Percentiles rank a stretch among this genome's conserved stretches.
phyloP scores from a whole-genome alignment of 2,113 vertebrate genomes.

The Thunnus thynnus region DNA sequence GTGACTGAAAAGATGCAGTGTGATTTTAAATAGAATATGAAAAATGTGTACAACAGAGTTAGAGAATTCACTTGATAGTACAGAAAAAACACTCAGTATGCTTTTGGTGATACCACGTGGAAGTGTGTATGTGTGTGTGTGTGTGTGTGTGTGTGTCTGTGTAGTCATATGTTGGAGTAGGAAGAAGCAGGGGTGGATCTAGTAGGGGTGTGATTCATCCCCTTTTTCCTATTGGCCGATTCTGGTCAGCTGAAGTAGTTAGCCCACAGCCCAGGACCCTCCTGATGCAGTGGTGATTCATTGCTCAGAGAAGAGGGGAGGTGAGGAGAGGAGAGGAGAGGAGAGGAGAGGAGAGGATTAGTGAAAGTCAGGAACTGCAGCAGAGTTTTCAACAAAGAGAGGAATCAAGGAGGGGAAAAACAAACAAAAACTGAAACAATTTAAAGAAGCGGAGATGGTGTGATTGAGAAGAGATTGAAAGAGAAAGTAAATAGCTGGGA shows the following conservation, averaged over 20 bases:
- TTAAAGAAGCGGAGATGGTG: not conserved
- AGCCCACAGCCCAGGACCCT: conserved; percentile 19
- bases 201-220: conserved; percentile 36
- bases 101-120: conserved; percentile 12
- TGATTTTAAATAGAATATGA: not conserved
- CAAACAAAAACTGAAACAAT: not conserved
- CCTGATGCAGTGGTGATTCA: conserved; percentile 49
- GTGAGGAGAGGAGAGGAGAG: conserved; percentile 6
- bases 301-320: conserved; percentile 1
- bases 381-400: not conserved
- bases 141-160: not conserved
- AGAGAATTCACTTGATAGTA: not conserved
- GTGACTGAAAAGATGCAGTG: not conserved
- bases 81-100: not conserved
- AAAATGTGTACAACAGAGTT: no score
- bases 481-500: not conserved
- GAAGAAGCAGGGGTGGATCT: conserved; percentile 21
- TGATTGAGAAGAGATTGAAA: not conserved
- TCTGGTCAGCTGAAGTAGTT: conserved; percentile 32
- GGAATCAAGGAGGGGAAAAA: not conserved
- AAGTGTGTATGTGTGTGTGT: not conserved
- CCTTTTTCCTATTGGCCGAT: conserved; percentile 50
- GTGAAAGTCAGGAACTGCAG: not conserved
- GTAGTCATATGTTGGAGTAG: conserved; percentile 13
- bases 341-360: not conserved